Percentiles rank a stretch among this genome's conserved stretches.
Conservation (phyloP, 2,888 invertebrate species). For the Hirtodrosophila cameraria region DNA sequence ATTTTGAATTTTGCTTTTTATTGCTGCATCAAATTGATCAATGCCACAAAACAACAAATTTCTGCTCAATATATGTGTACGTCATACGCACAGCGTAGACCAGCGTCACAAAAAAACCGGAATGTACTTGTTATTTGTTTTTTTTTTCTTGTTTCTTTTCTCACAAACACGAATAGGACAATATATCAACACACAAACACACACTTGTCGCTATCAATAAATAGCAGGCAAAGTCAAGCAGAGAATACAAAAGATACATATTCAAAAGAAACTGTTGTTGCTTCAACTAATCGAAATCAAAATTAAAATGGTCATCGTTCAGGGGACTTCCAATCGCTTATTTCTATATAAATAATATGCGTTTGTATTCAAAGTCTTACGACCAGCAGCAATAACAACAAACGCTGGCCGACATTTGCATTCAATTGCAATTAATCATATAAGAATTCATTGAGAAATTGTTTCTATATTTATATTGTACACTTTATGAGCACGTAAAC, state of each 20-base stretch:
- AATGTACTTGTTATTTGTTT: conserved; percentile 45
- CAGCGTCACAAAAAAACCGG: conserved; percentile 41
- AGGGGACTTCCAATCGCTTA: conserved; percentile 35
- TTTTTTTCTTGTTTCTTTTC: conserved; percentile 3
- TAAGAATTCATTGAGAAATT: conserved; percentile 25
- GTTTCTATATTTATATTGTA: no score
- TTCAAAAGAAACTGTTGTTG: not conserved
- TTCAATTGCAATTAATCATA: conserved; percentile 35
- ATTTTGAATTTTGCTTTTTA: conserved; percentile 1
- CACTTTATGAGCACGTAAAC: no score
- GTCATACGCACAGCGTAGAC: conserved; percentile 25
- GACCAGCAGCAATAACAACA: conserved; percentile 18
- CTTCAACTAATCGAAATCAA: conserved; percentile 13
- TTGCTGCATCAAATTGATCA: conserved; percentile 15
- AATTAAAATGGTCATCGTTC: conserved; percentile 30
- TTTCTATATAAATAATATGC: conserved; percentile 6
- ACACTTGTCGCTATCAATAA: conserved; percentile 16
- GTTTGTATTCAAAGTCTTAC: not conserved
- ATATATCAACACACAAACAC: not conserved
- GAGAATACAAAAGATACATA: conserved; percentile 2
- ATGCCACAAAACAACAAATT: conserved; percentile 19
- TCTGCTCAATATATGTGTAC: conserved; percentile 7
- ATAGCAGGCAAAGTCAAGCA: no score
- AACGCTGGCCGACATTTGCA: conserved; percentile 8
- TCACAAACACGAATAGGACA: conserved; percentile 10